These are phyloP conservation scores for Rhyacichthys aspro DNA, from an alignment of 2,797 vertebrate species.

Conservation along the genomic window DNA sequence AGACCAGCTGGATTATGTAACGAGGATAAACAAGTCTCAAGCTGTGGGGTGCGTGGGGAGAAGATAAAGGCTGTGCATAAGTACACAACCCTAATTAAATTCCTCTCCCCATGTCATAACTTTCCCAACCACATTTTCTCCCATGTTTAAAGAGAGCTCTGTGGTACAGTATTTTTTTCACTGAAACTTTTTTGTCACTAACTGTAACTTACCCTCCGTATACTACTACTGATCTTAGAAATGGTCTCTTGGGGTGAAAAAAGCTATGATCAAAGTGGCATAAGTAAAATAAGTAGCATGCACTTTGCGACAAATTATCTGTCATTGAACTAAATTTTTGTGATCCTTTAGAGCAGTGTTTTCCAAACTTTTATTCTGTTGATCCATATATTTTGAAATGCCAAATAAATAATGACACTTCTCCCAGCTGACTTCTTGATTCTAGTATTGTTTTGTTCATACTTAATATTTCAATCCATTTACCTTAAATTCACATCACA, in stretches of 20 bases:
- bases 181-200: conserved; percentile 10
- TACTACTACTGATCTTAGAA: conserved; percentile 1
- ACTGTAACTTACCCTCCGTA: neutral
- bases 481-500: no score
- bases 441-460: no score
- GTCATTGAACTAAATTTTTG: conserved; percentile 31
- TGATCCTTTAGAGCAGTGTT: conserved; percentile 22
- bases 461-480: no score
- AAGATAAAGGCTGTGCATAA: conserved; percentile 41
- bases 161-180: conserved; percentile 13
- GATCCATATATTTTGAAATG: no score
- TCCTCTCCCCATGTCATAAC: conserved; percentile 47
- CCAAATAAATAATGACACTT: no score
- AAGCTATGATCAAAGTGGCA: conserved; percentile 29
- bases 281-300: conserved; percentile 38
- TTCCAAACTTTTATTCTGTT: no score
- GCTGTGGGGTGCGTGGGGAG: conserved; percentile 30
- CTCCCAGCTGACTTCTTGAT: no score
- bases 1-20: conserved; percentile 60
- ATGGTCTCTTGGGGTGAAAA: conserved; percentile 27
- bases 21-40: conserved; percentile 60
- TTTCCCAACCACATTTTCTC: conserved; percentile 31
- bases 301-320: conserved; percentile 37
- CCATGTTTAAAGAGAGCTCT: conserved; percentile 14
- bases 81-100: conserved; percentile 62